Base-by-base conservation (phyloP, 2,888 invertebrate species). In the Drosophila picticornis region DNA sequence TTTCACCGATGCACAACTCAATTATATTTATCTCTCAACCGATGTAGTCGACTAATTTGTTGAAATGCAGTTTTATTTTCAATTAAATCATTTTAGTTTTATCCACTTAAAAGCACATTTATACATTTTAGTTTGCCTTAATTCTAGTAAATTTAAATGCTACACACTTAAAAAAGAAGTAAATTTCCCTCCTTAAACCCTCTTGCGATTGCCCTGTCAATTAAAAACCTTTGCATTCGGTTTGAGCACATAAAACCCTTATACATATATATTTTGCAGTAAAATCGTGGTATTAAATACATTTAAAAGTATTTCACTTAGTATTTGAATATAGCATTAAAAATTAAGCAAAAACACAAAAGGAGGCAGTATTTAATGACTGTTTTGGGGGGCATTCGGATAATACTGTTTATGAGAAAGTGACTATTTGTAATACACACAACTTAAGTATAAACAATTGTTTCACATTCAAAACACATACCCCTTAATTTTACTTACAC, bases 81-180 rank as follows among this genome's bases (percentile, higher is more conserved):
- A 27, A 40, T 53, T 55, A 25, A 32, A 67, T 53, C 9, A 11
- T 27, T 57, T 52, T 34, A 38, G 29, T 52, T 43, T 19, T 50
- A 16, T 58, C 57, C 78, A 78, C 48, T 78, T 52, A 65, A 46
- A 78, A 78, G 77, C 71, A 77, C 77, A 78, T 68, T 63, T 59
- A 74, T 56, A 72, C 36, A 43, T 53, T 50, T 58, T 32, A 38
- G 55, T 58, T 40, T n/a, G 31, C n/a, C 61, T 73, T 77, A 65
- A 63, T 4, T 36, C 36, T 65, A 71, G 9, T 13, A 57, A 19
- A 66, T 48, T 63, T 52, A 25, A 46, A 46, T 46, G 16, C n/a
- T 62, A 52, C 22, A 60, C 27, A 34, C 25, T 9, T 25, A 40
- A 25, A 22, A 50, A 51, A 22, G 38, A 52, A 58, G 25, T 11